phyloP scores from a whole-genome alignment of 2,113 vertebrate species.

The Cyanoderma ruficeps region DNA sequence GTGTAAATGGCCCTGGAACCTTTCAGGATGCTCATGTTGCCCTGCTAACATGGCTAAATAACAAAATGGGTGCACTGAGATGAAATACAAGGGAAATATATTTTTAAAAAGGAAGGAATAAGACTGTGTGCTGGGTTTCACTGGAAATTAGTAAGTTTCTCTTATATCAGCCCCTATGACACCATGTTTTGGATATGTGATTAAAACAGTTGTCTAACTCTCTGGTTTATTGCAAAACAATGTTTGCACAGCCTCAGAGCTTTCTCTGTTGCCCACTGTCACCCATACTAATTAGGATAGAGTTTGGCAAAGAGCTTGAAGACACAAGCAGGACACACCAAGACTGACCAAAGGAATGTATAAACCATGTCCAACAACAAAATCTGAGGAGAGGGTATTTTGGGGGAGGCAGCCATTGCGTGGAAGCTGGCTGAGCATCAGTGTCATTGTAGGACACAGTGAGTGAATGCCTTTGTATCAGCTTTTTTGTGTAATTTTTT shows the following conservation, averaged over 20 bases:
- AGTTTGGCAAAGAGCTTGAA: neutral
- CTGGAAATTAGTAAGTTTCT: neutral
- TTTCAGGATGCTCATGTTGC: neutral
- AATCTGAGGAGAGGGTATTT: neutral
- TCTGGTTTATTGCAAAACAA: neutral
- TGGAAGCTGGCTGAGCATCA: neutral
- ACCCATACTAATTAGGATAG: neutral
- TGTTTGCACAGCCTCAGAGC: neutral
- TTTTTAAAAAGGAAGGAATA: neutral
- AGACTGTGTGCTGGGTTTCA: neutral
- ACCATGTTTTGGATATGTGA: neutral
- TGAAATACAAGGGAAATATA: neutral
- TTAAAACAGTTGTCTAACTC: neutral
- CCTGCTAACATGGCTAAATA: neutral
- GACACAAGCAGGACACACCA: neutral
- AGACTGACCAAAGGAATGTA: neutral
- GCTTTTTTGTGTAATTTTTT: neutral
- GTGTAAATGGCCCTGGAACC: neutral
- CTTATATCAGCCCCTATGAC: neutral
- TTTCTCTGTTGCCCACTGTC: neutral
- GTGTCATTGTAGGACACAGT: neutral
- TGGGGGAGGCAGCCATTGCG: neutral
- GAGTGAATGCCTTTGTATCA: neutral
- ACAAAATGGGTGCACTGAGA: neutral
- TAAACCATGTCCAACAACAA: neutral